Conservation (phyloP, 2,797 vertebrate species). For the Pterois miles region DNA sequence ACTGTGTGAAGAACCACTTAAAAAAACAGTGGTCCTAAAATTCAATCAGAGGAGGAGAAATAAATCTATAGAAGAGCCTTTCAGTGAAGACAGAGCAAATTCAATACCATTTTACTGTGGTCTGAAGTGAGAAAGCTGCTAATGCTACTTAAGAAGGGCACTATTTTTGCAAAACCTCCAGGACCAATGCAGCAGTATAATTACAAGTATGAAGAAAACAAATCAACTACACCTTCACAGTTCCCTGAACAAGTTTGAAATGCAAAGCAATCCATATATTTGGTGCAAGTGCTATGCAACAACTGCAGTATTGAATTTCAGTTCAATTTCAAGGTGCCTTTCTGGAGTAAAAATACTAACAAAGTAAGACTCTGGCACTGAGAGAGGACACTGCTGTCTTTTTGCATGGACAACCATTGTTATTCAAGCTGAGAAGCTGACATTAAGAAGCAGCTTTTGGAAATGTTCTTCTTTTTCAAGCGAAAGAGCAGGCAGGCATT, state of each 20-base stretch:
- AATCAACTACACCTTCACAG: constrained; percentile 39
- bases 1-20: not conserved
- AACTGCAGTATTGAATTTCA: constrained; percentile 54
- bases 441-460: constrained; percentile 20
- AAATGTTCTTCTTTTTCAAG: not conserved
- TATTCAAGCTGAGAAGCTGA: constrained; percentile 42
- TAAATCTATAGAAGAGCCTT: too few species aligned
- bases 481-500: constrained; percentile 9
- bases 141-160: constrained; percentile 20
- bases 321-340: constrained; percentile 12
- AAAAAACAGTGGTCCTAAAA: constrained; percentile 8
- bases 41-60: constrained; percentile 28
- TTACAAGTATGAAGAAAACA: constrained; percentile 46
- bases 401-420: constrained; percentile 7
- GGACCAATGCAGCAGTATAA: constrained; percentile 30
- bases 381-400: not conserved
- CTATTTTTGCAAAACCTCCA: constrained; percentile 21
- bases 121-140: constrained; percentile 33
- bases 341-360: constrained; percentile 10
- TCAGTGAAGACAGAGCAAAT: constrained; percentile 13
- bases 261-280: constrained; percentile 47
- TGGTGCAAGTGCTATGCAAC: constrained; percentile 26
- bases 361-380: constrained; percentile 8
- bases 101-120: constrained; percentile 42
- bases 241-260: constrained; percentile 31